Base-by-base conservation (phyloP, 2,797 vertebrate genomes). In the Decapterus maruadsi region DNA sequence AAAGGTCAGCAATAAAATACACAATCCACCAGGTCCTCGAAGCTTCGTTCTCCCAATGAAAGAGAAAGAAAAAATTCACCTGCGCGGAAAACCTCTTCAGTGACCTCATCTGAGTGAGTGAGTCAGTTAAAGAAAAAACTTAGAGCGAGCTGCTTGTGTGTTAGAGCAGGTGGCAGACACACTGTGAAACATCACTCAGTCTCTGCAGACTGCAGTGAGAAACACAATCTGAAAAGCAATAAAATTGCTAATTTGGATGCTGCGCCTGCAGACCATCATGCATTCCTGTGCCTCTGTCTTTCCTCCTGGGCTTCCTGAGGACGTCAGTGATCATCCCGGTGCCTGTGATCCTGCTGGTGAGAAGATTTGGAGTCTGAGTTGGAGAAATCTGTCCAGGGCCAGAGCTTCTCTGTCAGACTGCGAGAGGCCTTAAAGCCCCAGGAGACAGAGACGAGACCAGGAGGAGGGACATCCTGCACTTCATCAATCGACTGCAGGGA, bases 401-500 rank as follows among this genome's bases (percentile, higher is more conserved):
- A 79, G 54, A 82, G 82, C 70, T 78, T 87, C 57, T 81, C 73
- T 8, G 26, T 81, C 56, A 85, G 59, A 42, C 60, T 72, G 22
- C 48, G 20, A 50, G 90, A 53, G 57, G 63, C 61, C 62, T 87
- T 81, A 40, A 83, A 48, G 22, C 76, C 77, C 69, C 80, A 53
- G 38, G 82, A 80, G 81, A 57, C 4, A 0, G 58, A 56, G 40
- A 5, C 59, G 45, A 36, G 36, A 55, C 31, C 50, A 11, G 57
- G 19, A 31, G 85, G 60, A 40, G 68, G 8, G 57, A 20, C 8
- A 0, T 70, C 78, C 58, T 0, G 66, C 10, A 4, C 70, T 69
- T 87, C 79, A 65, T 77, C 69, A 48, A 70, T 6, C 0, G 68
- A 83, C 57, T 70, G 90, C 75, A 94, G 73, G 61, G 88, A 83